Evolutionary conservation across 2,888 invertebrate genomes (phyloP).

Genomic region (Drosophila ustulata): DNA sequence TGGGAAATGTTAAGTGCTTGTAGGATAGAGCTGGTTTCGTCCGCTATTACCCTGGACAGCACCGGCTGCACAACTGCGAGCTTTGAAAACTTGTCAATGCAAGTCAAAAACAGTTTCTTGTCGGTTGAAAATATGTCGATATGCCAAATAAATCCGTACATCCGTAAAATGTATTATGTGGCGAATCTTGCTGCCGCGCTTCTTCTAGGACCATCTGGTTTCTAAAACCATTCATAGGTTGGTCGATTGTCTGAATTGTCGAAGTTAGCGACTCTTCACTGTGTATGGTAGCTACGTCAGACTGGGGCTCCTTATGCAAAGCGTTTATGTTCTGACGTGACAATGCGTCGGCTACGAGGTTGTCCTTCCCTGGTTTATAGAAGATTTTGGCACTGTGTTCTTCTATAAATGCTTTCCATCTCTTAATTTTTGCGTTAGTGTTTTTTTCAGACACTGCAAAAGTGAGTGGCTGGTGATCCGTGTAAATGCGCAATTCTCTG

Average conservation of each 20-base stretch:
- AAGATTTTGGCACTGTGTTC: not conserved
- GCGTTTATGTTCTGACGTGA: not conserved
- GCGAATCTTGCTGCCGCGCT: not conserved
- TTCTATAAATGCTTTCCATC: not conserved
- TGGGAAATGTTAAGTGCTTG: no score
- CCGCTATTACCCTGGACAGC: no score
- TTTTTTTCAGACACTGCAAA: slow-evolving; percentile 9
- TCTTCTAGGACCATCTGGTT: not conserved
- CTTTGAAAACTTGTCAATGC: no score
- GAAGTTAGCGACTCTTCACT: not conserved
- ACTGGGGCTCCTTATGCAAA: not conserved
- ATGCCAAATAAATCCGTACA: no score
- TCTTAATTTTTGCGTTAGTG: not conserved
- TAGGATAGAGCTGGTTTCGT: no score
- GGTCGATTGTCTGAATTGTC: not conserved
- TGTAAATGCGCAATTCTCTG: slow-evolving; percentile 6
- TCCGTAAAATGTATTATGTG: not conserved
- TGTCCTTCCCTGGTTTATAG: not conserved
- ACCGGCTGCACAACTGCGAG: no score
- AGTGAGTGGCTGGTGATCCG: slow-evolving; percentile 6
- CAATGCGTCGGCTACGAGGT: not conserved
- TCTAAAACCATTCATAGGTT: not conserved
- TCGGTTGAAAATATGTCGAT: no score
- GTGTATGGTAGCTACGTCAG: not conserved
- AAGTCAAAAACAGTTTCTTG: no score